Base-by-base conservation (phyloP, 2,797 vertebrate genomes). In the Sylvilagus floridanus region DNA sequence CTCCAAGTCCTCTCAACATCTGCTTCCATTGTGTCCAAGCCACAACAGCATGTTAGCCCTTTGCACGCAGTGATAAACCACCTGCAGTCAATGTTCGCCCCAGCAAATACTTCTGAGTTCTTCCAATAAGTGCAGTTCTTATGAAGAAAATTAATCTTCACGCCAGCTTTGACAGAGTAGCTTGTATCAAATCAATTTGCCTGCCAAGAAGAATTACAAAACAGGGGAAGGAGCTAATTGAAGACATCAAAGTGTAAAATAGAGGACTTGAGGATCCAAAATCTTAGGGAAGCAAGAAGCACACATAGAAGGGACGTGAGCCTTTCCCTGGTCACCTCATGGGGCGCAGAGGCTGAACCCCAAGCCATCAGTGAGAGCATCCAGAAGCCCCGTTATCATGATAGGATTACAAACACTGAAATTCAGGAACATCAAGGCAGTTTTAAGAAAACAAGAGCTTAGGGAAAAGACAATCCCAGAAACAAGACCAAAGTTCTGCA, bases 181-280 rank as follows among this genome's bases (percentile, higher is more conserved):
- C 11, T 71, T 84, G 21, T 17, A 32, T 66, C 35, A 75, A 93
- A 28, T 47, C 78, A 60, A 90, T 54, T 47, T 77, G 62, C 47
- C 47, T 93, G 42, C 42, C 35, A 54, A 63, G 73, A 65, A 63
- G 73, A 93, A 63, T 77, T 42, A 78, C 32, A 71, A 78, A 84
- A 71, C 9, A 1, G 6, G 4, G 22, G 66, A 21, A 54, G 72
- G 52, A 2, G 3, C 50, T 79, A 81, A n/a, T 54, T 28, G 69
- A 73, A 77, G 42, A 14, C 54, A 54, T 71, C 42, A 63, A 32
- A 78, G 63, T 63, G 54, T 19, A 71, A 71, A 94, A 71, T 71
- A 84, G 77, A 84, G 63, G 54, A 89, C 37, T 28, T n/a, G 19
- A 71, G 71, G 19, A 28, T 28, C 71, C 2, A 1, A 32, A 22